Percentiles rank a stretch among this genome's conserved stretches.
Evolutionary conservation across 2,113 vertebrate genomes (phyloP).

Genomic region (Thunnus maccoyii): DNA sequence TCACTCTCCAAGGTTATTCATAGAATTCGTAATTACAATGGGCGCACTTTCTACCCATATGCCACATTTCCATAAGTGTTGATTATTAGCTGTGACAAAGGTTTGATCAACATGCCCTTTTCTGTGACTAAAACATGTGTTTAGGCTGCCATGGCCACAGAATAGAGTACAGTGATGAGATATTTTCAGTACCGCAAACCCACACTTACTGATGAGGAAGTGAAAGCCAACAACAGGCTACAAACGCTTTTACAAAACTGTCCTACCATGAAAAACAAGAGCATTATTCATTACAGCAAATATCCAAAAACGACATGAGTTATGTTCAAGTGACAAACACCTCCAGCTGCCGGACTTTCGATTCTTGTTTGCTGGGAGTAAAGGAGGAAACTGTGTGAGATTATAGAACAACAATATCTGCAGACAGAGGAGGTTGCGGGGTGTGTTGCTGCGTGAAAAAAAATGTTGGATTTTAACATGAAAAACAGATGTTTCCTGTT

Average conservation of each 20-base stretch:
- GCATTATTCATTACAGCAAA: no score
- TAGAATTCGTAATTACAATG: conserved; percentile 29
- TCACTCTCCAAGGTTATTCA: conserved; percentile 4
- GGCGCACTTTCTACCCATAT: not conserved
- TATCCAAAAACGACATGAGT: not conserved
- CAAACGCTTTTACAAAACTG: not conserved
- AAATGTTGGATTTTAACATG: no score
- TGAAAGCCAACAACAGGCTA: not conserved
- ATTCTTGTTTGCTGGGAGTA: no score
- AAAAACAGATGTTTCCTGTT: no score
- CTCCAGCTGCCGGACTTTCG: no score
- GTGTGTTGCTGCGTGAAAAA: no score
- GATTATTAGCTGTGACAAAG: conserved; percentile 29
- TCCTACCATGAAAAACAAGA: no score
- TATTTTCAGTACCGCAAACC: not conserved
- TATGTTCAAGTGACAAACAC: not conserved
- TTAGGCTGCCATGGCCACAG: conserved; percentile 31
- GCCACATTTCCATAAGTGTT: conserved; percentile 36
- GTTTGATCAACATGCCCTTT: conserved; percentile 37
- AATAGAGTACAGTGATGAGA: conserved; percentile 9
- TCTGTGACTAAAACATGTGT: conserved; percentile 23
- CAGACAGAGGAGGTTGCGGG: no score
- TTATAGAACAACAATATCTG: no score
- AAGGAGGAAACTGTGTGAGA: no score
- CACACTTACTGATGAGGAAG: not conserved